Conservation (phyloP, 2,797 vertebrate genomes). For the Molossus molossus region DNA sequence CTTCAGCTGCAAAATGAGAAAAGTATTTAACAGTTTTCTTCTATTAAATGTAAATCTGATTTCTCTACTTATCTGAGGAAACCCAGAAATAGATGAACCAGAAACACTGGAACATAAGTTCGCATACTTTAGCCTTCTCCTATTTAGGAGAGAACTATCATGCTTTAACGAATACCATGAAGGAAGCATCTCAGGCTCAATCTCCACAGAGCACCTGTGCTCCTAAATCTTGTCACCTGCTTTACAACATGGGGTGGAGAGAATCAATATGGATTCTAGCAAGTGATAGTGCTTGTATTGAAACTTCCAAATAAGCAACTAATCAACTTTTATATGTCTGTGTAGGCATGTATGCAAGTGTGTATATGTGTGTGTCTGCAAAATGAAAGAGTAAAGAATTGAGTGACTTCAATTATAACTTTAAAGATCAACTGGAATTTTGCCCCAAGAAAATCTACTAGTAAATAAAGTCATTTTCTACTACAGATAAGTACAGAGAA, state of each 20-base stretch:
- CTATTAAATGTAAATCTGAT: background rate
- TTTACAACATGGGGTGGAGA: background rate
- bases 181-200: background rate
- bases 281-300: background rate
- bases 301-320: slow-evolving; percentile 3
- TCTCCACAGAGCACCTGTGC: background rate
- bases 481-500: background rate
- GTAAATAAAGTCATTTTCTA: slow-evolving; percentile 15
- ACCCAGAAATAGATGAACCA: background rate
- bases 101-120: background rate
- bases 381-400: background rate
- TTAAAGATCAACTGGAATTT: slow-evolving; percentile 5
- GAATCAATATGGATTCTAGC: background rate
- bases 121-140: background rate
- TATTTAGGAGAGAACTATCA: background rate
- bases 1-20: slow-evolving; percentile 34
- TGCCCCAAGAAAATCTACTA: background rate
- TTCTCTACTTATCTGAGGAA: background rate
- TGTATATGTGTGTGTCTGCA: no score
- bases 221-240: background rate
- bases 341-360: background rate
- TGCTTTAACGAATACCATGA: background rate
- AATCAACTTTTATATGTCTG: background rate
- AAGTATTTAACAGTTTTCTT: background rate
- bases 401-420: background rate